Base-by-base conservation (phyloP, 2,888 invertebrate genomes). In the Lasius fuliginosus region DNA sequence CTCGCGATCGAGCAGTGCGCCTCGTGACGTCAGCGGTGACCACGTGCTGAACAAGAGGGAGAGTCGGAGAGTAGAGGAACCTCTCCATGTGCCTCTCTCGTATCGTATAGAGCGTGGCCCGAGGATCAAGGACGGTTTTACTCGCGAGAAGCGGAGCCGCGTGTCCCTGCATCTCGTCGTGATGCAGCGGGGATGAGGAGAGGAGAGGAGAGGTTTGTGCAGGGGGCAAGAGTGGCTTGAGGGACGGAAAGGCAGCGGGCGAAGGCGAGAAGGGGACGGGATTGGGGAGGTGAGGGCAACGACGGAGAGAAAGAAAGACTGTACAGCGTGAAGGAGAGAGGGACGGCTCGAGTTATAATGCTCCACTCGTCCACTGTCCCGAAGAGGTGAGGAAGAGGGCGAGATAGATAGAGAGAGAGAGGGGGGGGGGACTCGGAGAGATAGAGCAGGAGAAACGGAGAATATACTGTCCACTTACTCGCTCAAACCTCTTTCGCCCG, bases 71-170 rank as follows among this genome's bases (percentile, higher is more conserved):
- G 87, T 88, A 88, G 89, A 90, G 88, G 86, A 88, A 82, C 82
- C 85, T 87, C 88, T 90, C 86, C 76, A 53, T 53, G 85, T 89
- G 85, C 86, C 86, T 89, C 88, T 88, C 88, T 91, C 89, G 91
- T 89, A 92, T 89, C 92, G 91, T 91, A 90, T 92, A 92, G 91
- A 93, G 92, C 92, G 93, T 93, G 94, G 93, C 93, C 93, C 92
- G 91, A 92, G 93, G 94, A 94, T 94, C 94, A 94, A 94, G 94
- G 94, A 94, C 94, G 94, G 92, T 93, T 94, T 93, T 93, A 93
- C 93, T 93, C 93, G 93, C 92, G 90, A 88, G 91, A 90, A 92
- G 90, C 90, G 90, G 89, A 88, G 87, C 91, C 92, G 90, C 90
- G 89, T 88, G 90, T 90, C 88, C 87, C 90, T 91, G 89, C 87